Percentiles rank a stretch among this genome's conserved stretches.
Evolutionary conservation across 2,888 invertebrate species (phyloP).

Genomic region (Epirrhoe alternata): DNA sequence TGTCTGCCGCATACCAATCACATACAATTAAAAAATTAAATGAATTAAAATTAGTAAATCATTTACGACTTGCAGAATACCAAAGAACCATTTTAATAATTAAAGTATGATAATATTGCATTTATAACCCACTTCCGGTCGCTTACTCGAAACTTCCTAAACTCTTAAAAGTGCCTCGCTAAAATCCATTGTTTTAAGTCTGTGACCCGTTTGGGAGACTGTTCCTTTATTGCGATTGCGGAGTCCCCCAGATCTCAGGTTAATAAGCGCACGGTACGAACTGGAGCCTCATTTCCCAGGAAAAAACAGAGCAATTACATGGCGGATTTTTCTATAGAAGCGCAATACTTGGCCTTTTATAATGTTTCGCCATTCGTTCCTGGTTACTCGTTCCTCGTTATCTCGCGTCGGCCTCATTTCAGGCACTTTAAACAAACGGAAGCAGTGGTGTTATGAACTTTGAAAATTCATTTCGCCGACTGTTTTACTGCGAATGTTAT

Average conservation of each 20-base stretch:
- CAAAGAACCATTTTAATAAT: background rate
- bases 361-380: constrained; percentile 63
- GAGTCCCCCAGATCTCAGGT: constrained; percentile 60
- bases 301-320: constrained; percentile 55
- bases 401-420: constrained; percentile 75
- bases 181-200: constrained; percentile 53
- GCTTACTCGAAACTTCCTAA: constrained; percentile 24
- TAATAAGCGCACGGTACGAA: constrained; percentile 60
- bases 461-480: constrained; percentile 61
- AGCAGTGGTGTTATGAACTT: constrained; percentile 66
- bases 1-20: constrained; percentile 33
- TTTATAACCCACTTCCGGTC: constrained; percentile 17
- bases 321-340: constrained; percentile 52
- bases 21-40: constrained; percentile 9
- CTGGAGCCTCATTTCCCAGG: constrained; percentile 53
- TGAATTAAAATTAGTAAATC: background rate
- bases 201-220: constrained; percentile 62
- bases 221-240: constrained; percentile 55
- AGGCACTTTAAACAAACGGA: constrained; percentile 70
- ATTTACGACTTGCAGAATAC: too few species aligned
- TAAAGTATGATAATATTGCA: background rate
- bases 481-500: constrained; percentile 24
- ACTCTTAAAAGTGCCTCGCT: constrained; percentile 21
- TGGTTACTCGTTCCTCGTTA: constrained; percentile 69
- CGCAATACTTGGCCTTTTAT: constrained; percentile 52